Conservation (phyloP, 2,888 invertebrate genomes). For the Leucophora obtusa region DNA sequence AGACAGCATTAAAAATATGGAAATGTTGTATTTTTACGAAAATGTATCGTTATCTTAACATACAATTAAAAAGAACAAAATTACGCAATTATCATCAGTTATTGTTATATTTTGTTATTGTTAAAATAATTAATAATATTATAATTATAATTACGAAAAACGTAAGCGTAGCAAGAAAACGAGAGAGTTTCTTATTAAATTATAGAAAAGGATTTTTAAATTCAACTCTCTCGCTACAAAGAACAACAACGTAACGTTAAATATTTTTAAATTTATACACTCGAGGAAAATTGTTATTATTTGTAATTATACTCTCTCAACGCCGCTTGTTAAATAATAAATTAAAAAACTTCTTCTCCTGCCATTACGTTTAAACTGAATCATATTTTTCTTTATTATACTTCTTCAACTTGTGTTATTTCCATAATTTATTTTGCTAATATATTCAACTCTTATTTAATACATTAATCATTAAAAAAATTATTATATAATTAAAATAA, state of each 20-base stretch:
- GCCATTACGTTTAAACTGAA: constrained; percentile 62
- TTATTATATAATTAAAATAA: constrained; percentile 27
- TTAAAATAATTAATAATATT: constrained; percentile 45
- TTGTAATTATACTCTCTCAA: neutral
- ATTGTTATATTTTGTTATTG: constrained; percentile 74
- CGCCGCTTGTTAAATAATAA: constrained; percentile 15
- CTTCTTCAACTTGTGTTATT: constrained; percentile 33
- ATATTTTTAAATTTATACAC: constrained; percentile 5
- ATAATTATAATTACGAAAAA: neutral
- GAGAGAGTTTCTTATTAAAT: constrained; percentile 30
- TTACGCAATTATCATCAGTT: constrained; percentile 77
- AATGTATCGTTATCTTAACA: constrained; percentile 77
- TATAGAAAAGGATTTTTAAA: constrained; percentile 34
- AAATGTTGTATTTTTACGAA: constrained; percentile 72
- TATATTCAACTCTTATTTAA: constrained; percentile 47
- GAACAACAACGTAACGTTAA: neutral
- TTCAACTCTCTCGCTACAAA: neutral
- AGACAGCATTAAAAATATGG: constrained; percentile 36
- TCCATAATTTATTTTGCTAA: constrained; percentile 48
- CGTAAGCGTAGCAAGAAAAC: constrained; percentile 13
- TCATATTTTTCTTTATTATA: constrained; percentile 40
- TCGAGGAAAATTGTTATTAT: constrained; percentile 2
- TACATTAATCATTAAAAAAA: constrained; percentile 38
- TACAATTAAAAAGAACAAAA: constrained; percentile 74
- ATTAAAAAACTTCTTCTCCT: constrained; percentile 45